Evolutionary conservation across 2,797 vertebrate genomes (phyloP).

Genomic region (Danio aesculapii): DNA sequence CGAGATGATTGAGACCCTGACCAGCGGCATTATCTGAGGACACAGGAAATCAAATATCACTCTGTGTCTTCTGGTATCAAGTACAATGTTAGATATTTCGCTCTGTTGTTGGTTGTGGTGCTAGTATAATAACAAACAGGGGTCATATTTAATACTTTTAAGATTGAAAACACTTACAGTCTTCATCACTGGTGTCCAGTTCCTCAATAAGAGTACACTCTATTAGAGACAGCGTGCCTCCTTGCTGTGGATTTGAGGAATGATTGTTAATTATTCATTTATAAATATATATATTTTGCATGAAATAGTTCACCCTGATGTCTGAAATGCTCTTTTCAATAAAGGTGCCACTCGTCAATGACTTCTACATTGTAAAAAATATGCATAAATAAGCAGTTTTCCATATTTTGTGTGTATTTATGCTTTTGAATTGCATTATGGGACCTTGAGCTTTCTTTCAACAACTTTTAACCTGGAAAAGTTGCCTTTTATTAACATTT

Average conservation of each 20-base stretch:
- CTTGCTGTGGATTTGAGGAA: slow-evolving; percentile 82
- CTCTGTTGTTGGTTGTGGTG: not conserved
- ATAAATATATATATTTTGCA: too few relatives aligned
- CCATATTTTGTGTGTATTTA: too few relatives aligned
- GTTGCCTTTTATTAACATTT: too few relatives aligned
- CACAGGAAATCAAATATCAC: slow-evolving; percentile 4
- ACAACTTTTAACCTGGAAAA: too few relatives aligned
- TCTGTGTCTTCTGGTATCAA: not conserved
- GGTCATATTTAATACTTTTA: too few relatives aligned
- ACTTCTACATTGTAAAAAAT: not conserved
- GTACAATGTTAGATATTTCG: not conserved
- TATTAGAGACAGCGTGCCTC: slow-evolving; percentile 93
- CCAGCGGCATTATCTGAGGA: slow-evolving; percentile 88
- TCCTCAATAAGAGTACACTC: slow-evolving; percentile 97
- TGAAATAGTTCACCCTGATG: not conserved
- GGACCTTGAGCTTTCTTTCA: too few relatives aligned
- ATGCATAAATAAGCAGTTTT: not conserved
- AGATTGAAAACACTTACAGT: slow-evolving; percentile 88
- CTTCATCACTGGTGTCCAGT: slow-evolving; percentile 90
- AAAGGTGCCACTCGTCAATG: not conserved
- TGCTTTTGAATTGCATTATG: too few relatives aligned
- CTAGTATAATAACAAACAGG: not conserved
- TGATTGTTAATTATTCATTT: slow-evolving; percentile 9
- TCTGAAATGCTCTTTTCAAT: not conserved
- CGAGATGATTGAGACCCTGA: slow-evolving; percentile 92